Conservation (phyloP, 2,888 invertebrate genomes). For the Lucinisca nassula region DNA sequence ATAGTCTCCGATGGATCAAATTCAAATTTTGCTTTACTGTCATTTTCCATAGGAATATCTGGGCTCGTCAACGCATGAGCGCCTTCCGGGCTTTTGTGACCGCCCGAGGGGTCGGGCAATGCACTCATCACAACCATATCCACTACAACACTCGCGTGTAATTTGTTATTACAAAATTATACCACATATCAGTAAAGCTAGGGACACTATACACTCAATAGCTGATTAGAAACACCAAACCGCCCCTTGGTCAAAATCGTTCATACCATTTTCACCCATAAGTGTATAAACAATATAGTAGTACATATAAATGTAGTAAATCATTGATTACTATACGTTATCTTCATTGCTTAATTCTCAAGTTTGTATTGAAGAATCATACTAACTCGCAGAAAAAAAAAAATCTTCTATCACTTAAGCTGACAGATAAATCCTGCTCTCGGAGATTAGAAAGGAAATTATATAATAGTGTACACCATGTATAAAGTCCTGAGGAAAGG, state of each 20-base stretch:
- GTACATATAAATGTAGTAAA: too few species aligned
- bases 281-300: not conserved
- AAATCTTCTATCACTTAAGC: too few species aligned
- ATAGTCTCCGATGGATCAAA: constrained; percentile 68
- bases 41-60: constrained; percentile 56
- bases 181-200: not conserved
- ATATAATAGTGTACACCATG: too few species aligned
- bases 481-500: too few species aligned
- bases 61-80: constrained; percentile 57
- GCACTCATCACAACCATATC: constrained; percentile 61
- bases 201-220: not conserved
- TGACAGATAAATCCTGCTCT: too few species aligned
- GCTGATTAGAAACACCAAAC: constrained; percentile 1
- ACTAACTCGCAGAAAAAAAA: too few species aligned
- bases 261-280: not conserved
- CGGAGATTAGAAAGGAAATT: too few species aligned
- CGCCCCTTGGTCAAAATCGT: constrained; percentile 6
- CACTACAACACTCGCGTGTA: not conserved
- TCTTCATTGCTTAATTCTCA: not conserved
- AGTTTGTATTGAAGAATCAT: not conserved
- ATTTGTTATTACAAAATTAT: not conserved
- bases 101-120: constrained; percentile 50
- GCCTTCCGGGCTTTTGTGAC: constrained; percentile 45
- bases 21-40: constrained; percentile 51
- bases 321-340: not conserved